Base-by-base conservation (phyloP, 2,113 vertebrate genomes). In the Petromus typicus region DNA sequence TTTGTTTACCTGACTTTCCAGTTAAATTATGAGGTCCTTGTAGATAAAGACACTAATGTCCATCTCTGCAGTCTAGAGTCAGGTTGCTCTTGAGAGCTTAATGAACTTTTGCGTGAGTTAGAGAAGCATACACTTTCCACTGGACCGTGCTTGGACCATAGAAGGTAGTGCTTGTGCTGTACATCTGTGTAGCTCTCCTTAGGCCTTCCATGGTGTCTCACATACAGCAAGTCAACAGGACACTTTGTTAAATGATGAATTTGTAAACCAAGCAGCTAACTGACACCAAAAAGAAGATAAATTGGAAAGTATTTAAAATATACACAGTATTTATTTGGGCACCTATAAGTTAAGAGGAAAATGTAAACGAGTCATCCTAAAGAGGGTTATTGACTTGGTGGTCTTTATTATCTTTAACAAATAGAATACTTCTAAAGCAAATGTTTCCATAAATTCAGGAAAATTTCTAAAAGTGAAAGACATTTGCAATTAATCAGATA, bases 401-500 rank as follows among this genome's bases (percentile, higher is more conserved):
- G 40, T 67, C 22, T n/a, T 93, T 80, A 3, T 37, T 56, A 25
- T 81, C 16, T 71, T 45, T 90, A 90, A 84, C 14, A 78, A 67
- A 95, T 4, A 45, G 12, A 79, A 27, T 73, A 4, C 89, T 85
- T 81, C 80, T 86, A 40, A 11, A 30, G 25, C 20, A 86, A 69
- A 5, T 82, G n/a, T 67, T 88, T 59, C 10, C 89, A 2, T 89
- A 85, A 92, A 91, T 18, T 81, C 10, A 86, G 23, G 40, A 82
- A 64, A 82, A 89, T 18, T 76, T 91, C 4, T 85, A 89, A 86
- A 73, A 93, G 81, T 97, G 83, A 89, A 95, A 76, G 94, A 95
- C 89, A 96, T 86, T 94, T 92, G 78, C 63, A 97, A 97, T 98
- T 57, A 91, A 95, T 95, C 91, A 93, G 96, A 93, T 90, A 94